Evolutionary conservation across 2,113 vertebrate genomes (phyloP), one percentile per base, ranked within the genome.

Genomic region (Solea solea): DNA sequence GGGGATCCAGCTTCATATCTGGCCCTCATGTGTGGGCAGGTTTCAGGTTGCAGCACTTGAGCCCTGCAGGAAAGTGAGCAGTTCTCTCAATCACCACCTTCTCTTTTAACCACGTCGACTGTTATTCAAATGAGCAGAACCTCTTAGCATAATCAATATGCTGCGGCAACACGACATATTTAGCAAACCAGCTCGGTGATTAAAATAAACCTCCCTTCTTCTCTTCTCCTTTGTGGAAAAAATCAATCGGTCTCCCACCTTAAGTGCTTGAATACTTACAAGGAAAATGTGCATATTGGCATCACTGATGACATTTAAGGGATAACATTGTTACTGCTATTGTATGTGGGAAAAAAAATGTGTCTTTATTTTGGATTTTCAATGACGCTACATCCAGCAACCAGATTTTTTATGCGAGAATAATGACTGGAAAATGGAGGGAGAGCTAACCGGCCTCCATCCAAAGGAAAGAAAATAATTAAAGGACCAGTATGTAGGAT

Each of bases 1-100:
- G 48, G 41, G 51, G 41, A 39, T 51, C 52, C 27, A 25, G 53
- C 52, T 60, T 59, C 58, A 46, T 55, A 67, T 63, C 48, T 64
- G 71, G 50, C 49, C 49, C 27, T 44, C 34, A 74, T 63, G 82
- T 66, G 80, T 72, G 58, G 66, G 82, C 52, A 54, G 62, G 74
- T 78, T 85, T 82, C 80, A 73, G 58, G 63, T 70, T 80, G 40
- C 45, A 49, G 16, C 65, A 76, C 49, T 48, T 46, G 13, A 72
- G 28, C 56, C 57, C 52, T 61, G 66, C 58, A 77, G 56, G 49
- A 67, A 76, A 61, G 10, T 44, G 9, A 72, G 57, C 2, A 1
- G 0, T 25, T 58, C 49, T 76, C 58, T 46, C 50, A 27, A 12
- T 34, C 44, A n/a, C 28, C 42, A 64, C 60, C 59, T 60, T 64